These are phyloP conservation scores for Aleiodes alternator DNA, from an alignment of 2,888 invertebrate genomes.

Conservation along the genomic window DNA sequence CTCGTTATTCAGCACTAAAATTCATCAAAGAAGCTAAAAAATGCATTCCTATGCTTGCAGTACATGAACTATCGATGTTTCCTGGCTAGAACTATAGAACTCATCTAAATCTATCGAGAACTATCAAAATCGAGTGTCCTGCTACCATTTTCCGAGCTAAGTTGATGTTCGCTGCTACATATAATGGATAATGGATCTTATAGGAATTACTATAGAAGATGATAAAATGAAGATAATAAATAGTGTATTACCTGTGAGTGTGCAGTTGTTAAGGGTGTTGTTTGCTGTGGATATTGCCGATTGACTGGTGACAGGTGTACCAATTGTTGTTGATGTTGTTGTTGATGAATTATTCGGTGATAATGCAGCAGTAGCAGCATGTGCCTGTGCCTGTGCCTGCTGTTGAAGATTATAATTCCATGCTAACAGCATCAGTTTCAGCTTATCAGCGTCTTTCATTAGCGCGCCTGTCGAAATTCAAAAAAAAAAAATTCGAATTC, in stretches of 20 bases:
- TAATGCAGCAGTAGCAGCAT: conserved; percentile 70
- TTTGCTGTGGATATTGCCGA: conserved; percentile 73
- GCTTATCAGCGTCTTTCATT: conserved; percentile 91
- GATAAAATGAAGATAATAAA: conserved; percentile 54
- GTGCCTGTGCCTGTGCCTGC: conserved; percentile 70
- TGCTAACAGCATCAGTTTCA: conserved; percentile 91
- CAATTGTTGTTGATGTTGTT: conserved; percentile 69
- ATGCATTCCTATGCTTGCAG: no score
- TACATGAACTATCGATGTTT: no score
- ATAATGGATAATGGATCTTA: not conserved
- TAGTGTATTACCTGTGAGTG: conserved; percentile 73
- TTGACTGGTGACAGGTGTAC: conserved; percentile 73
- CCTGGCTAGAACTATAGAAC: no score
- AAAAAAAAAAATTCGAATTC: conserved; percentile 48
- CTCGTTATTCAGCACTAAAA: no score
- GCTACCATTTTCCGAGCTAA: no score
- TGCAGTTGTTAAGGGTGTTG: conserved; percentile 74
- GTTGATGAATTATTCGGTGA: conserved; percentile 73
- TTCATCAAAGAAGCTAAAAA: no score
- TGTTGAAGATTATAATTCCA: conserved; percentile 91
- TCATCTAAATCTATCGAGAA: no score
- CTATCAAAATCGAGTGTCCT: no score
- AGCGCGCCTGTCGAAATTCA: conserved; percentile 75
- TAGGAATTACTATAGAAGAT: not conserved
- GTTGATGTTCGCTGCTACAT: no score